Evolutionary conservation across 2,113 vertebrate species (phyloP).

Genomic region (Rhinolophus sinicus): DNA sequence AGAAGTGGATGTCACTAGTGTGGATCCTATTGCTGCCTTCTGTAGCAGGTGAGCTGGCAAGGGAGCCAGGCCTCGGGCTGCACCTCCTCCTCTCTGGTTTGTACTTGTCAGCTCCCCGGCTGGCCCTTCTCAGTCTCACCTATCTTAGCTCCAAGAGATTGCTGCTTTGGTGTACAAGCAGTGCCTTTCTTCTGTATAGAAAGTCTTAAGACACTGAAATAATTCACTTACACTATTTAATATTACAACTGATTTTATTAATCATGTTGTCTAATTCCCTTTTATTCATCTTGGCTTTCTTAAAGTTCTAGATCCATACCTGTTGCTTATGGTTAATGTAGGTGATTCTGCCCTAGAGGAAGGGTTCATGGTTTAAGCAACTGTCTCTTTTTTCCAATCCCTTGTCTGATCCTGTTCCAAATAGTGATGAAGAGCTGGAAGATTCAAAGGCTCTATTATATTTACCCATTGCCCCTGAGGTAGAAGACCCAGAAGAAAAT

Average conservation of each 20-base stretch:
- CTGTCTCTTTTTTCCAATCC: slow-evolving; percentile 76
- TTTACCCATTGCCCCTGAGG: slow-evolving; percentile 97
- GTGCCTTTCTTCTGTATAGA: neutral
- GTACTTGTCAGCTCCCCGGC: neutral
- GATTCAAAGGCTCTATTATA: slow-evolving; percentile 96
- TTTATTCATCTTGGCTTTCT: neutral
- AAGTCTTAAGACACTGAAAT: neutral
- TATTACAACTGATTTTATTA: slow-evolving; percentile 11
- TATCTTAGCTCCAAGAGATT: neutral
- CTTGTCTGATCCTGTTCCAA: slow-evolving; percentile 73
- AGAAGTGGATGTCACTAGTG: slow-evolving; percentile 97
- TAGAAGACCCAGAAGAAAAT: slow-evolving; percentile 98
- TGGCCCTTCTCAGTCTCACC: neutral
- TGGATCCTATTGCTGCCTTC: slow-evolving; percentile 97
- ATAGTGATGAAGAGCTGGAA: slow-evolving; percentile 97
- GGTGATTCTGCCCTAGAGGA: slow-evolving; percentile 56
- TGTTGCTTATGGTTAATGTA: slow-evolving; percentile 48
- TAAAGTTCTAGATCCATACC: neutral
- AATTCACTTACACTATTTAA: neutral
- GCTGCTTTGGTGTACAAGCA: neutral
- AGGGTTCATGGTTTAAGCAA: slow-evolving; percentile 78
- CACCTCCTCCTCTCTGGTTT: neutral
- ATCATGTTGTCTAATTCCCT: neutral
- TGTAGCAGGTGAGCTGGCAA: slow-evolving; percentile 92
- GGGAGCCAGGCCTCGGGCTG: fast-evolving